Conservation (phyloP, 2,113 vertebrate genomes). For the Desmodus rotundus region DNA sequence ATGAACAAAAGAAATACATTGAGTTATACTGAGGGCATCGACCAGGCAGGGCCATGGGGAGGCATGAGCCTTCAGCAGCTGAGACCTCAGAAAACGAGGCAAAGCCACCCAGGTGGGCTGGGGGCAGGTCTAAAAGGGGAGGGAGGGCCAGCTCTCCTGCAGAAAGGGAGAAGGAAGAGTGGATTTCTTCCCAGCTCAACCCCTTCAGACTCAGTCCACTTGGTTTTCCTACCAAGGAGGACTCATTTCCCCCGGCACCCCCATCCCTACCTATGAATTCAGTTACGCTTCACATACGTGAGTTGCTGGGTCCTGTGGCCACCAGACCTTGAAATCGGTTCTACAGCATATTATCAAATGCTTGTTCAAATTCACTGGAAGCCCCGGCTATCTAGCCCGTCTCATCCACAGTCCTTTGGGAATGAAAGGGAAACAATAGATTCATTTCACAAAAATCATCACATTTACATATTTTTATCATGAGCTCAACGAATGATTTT, state of each 20-base stretch:
- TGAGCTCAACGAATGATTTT: constrained; percentile 73
- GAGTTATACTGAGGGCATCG: too few species aligned
- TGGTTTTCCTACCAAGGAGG: background rate
- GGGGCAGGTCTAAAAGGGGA: accelerated
- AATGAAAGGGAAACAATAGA: constrained; percentile 67
- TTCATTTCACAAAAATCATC: constrained; percentile 73
- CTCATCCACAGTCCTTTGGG: constrained; percentile 58
- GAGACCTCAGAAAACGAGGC: too few species aligned
- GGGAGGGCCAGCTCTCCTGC: too few species aligned
- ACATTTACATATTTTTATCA: constrained; percentile 76
- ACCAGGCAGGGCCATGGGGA: accelerated
- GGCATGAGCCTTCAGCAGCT: accelerated
- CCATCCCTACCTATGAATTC: background rate
- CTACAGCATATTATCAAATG: constrained; percentile 4
- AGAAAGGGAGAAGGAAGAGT: accelerated
- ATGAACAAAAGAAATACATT: accelerated
- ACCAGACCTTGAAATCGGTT: constrained; percentile 71
- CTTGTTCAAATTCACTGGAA: constrained; percentile 64
- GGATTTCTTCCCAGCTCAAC: background rate
- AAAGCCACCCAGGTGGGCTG: accelerated
- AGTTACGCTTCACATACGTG: background rate
- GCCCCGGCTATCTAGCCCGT: constrained; percentile 30
- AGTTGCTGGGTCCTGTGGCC: constrained; percentile 20
- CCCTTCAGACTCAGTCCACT: background rate
- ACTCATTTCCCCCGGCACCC: accelerated